Percentiles rank a stretch among this genome's conserved stretches.
These are phyloP conservation scores for Apamea epomidion DNA, from an alignment of 2,888 invertebrate species.

Conservation along the genomic window DNA sequence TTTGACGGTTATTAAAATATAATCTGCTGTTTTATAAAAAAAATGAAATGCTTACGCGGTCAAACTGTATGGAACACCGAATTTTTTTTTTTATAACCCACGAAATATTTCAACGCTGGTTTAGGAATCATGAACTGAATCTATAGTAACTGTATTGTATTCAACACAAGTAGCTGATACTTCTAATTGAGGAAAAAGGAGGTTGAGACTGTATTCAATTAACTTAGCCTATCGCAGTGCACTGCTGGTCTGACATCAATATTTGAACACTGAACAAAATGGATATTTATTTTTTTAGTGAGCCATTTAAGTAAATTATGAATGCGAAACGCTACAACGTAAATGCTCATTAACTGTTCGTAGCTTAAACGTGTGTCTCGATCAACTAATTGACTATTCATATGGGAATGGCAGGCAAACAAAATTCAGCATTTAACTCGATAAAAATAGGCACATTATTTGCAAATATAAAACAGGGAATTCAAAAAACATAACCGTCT, in stretches of 20 bases:
- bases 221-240: neutral
- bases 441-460: neutral
- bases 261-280: neutral
- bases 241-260: neutral
- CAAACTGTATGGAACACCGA: too few relatives aligned
- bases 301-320: neutral
- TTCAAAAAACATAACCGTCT: neutral
- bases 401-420: neutral
- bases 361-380: neutral
- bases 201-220: neutral
- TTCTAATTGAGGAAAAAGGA: slow-evolving; percentile 24
- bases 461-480: neutral
- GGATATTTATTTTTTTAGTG: neutral
- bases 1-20: too few relatives aligned
- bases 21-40: too few relatives aligned
- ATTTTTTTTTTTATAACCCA: too few relatives aligned
- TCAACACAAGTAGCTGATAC: slow-evolving; percentile 45
- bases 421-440: neutral
- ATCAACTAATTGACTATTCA: neutral
- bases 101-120: neutral
- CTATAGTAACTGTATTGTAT: slow-evolving; percentile 23
- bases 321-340: neutral
- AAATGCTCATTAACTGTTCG: neutral
- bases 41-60: too few relatives aligned
- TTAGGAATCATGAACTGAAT: too few relatives aligned